Base-by-base conservation (phyloP, 2,888 invertebrate genomes). In the Ceriagrion tenellum region DNA sequence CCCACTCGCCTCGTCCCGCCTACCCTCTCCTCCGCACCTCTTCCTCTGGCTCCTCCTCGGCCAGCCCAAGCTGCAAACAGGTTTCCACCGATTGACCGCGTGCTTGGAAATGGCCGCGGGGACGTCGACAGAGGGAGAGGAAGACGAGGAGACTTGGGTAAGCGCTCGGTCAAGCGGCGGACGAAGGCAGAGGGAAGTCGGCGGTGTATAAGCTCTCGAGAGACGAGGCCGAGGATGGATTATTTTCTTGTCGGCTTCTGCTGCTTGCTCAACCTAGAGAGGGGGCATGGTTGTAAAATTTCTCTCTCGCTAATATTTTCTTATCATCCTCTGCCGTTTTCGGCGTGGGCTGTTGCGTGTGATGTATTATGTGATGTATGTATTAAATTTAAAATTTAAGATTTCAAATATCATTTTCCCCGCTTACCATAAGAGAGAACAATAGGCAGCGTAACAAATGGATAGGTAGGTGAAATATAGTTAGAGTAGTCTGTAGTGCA, bases 21-120 rank as follows among this genome's bases (percentile, higher is more conserved):
- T 8, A 47, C 47, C 47, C 8, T 35, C 47, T 47, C 47, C 20
- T 18, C 20, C 23, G 47, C n/a, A 8, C n/a, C 59, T 20, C 13
- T 20, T 40, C 18, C 55, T 63, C 63, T 30, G 30, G 23, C 55
- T 26, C 59, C 35, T 20, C 20, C 40, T 40, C 20, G 10, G 55
- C 55, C 13, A n/a, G 40, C 35, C 40, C 47, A n/a, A 69, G 40
- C 47, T n/a, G 69, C 93, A 93, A 93, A 93, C 93, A 93, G 93
- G 93, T 93, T 93, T 93, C 69, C 56, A 20, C 63, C 30, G 59
- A 59, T 59, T 91, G 91, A 69, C 91, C 91, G 69, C 93, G 93
- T 74, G 93, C 69, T 93, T 93, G 63, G 74, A 93, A 93, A 93
- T 93, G 93, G 93, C 93, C 47, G 93, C 35, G 40, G 30, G 63